These are phyloP conservation scores for Chironomus riparius DNA, from an alignment of 2,888 invertebrate genomes.

Conservation along the genomic window DNA sequence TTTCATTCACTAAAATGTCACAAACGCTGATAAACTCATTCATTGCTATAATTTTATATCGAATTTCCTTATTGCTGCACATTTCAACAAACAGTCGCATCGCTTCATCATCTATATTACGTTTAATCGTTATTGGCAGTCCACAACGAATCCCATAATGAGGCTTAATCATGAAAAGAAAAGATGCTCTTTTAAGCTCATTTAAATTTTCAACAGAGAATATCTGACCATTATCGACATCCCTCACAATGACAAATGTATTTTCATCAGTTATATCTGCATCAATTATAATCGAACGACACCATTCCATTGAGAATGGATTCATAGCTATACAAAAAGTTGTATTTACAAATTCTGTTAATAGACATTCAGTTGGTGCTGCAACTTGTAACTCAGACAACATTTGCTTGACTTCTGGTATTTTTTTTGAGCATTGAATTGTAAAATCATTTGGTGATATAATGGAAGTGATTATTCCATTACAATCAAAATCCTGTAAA, in stretches of 20 bases:
- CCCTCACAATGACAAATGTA: not conserved
- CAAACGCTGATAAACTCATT: not conserved
- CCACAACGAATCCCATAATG: not conserved
- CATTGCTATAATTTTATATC: not conserved
- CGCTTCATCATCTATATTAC: not conserved
- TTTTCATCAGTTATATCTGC: not conserved
- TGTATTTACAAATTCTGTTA: not conserved
- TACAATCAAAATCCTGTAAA: not conserved
- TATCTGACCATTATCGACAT: not conserved
- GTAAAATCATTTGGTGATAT: not conserved
- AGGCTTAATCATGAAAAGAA: not conserved
- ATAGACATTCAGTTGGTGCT: not conserved
- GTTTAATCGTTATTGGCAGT: not conserved
- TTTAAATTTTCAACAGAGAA: not conserved
- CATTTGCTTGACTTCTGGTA: not conserved
- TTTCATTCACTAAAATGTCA: not conserved
- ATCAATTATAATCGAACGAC: not conserved
- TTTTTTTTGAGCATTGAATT: not conserved
- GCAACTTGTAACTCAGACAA: not conserved
- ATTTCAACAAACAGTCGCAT: not conserved
- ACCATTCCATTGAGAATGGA: not conserved
- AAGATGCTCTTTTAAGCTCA: not conserved
- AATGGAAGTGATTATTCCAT: not conserved
- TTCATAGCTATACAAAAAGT: not conserved
- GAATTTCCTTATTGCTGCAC: not conserved